These are phyloP conservation scores for Lineus longissimus DNA, from an alignment of 1,140 invertebrate species.

Conservation along the genomic window DNA sequence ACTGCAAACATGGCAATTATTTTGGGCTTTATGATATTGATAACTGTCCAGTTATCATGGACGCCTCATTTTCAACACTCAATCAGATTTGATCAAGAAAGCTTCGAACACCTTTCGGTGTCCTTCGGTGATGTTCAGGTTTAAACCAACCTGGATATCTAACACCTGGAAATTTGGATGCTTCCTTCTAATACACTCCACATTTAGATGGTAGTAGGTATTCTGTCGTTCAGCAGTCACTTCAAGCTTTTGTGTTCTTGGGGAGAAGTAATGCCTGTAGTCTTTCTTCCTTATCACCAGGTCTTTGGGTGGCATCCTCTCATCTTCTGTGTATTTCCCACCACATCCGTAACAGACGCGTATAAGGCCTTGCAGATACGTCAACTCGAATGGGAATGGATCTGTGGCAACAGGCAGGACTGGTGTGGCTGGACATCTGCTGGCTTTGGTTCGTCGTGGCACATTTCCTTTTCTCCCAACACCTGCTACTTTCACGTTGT, in stretches of 20 bases:
- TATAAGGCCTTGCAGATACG: neutral
- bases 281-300: neutral
- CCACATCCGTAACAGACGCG: neutral
- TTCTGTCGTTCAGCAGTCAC: neutral
- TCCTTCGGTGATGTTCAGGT: no score
- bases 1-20: no score
- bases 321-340: neutral
- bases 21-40: no score
- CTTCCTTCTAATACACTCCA: neutral
- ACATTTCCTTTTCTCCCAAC: neutral
- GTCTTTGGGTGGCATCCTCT: neutral
- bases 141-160: no score
- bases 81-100: no score
- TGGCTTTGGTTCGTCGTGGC: neutral
- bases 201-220: neutral
- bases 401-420: neutral
- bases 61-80: no score
- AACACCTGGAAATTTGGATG: neutral
- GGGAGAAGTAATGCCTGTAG: neutral
- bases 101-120: no score
- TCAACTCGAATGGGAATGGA: neutral
- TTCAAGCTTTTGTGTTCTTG: neutral
- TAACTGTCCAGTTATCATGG: no score
- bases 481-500: neutral
- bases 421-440: neutral